These are phyloP conservation scores for Lipophrys pholis DNA, from an alignment of 2,113 vertebrate species.

Conservation along the genomic window DNA sequence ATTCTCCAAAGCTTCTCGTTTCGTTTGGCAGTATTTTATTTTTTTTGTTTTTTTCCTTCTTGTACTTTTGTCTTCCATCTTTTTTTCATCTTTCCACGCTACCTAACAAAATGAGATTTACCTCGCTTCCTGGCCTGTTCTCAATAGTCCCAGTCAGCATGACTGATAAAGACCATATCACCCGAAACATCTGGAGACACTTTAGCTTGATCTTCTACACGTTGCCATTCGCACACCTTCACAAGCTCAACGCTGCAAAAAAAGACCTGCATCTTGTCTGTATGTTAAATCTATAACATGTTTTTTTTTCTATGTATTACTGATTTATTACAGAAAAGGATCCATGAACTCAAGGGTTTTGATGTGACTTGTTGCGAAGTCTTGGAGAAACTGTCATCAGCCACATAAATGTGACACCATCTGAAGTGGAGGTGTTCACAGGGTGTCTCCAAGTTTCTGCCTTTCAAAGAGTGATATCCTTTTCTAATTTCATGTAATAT, in stretches of 20 bases:
- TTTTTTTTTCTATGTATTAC: neutral
- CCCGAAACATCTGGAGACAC: slow-evolving; percentile 73
- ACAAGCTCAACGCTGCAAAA: slow-evolving; percentile 17
- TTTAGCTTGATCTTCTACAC: slow-evolving; percentile 65
- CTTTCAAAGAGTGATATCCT: neutral
- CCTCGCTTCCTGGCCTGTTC: slow-evolving; percentile 65
- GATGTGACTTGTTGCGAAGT: neutral
- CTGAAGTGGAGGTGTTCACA: slow-evolving; percentile 4
- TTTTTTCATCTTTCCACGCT: neutral
- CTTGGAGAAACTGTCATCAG: neutral
- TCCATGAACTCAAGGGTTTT: too few relatives aligned
- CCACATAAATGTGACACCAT: neutral
- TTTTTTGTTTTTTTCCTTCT: slow-evolving; percentile 12
- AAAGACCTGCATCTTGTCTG: slow-evolving; percentile 3
- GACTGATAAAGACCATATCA: slow-evolving; percentile 75
- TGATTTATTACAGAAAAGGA: too few relatives aligned
- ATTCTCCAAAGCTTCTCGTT: neutral
- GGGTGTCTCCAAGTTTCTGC: neutral
- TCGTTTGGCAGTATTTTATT: neutral
- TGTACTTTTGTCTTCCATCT: slow-evolving; percentile 10
- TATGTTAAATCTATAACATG: neutral
- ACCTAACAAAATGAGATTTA: slow-evolving; percentile 56
- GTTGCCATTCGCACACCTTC: slow-evolving; percentile 39
- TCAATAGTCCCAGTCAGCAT: slow-evolving; percentile 66
- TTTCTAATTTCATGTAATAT: slow-evolving; percentile 3